These are phyloP conservation scores for Petaurus breviceps DNA, from an alignment of 2,113 vertebrate genomes.

Conservation along the genomic window DNA sequence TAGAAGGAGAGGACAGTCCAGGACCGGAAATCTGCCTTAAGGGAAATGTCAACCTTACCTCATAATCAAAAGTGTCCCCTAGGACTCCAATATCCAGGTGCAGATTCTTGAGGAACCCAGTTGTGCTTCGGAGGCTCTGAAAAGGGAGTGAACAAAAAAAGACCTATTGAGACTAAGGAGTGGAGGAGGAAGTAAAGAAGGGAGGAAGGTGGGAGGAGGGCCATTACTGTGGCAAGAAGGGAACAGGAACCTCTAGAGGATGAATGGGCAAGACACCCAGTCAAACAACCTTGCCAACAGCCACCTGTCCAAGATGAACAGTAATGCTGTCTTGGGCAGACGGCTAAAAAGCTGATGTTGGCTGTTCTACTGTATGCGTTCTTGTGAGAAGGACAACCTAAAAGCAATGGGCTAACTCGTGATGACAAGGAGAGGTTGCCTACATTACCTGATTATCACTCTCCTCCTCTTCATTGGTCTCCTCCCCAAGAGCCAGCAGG, in stretches of 20 bases:
- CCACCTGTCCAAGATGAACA: background rate
- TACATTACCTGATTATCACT: conserved; percentile 82
- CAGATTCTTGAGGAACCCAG: conserved; percentile 87
- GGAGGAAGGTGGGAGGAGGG: background rate
- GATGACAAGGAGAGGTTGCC: background rate
- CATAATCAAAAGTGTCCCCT: conserved; percentile 86
- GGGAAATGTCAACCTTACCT: conserved; percentile 83
- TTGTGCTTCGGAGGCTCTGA: conserved; percentile 80
- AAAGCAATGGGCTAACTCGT: background rate
- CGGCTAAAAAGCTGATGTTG: background rate
- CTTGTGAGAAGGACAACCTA: background rate
- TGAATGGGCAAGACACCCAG: background rate
- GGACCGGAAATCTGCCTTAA: background rate
- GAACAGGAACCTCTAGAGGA: background rate
- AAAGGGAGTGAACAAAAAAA: background rate
- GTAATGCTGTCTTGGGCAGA: background rate
- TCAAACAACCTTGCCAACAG: background rate
- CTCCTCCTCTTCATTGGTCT: conserved; percentile 79
- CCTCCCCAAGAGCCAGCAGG: conserved; percentile 76
- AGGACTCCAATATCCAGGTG: conserved; percentile 87
- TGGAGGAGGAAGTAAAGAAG: background rate
- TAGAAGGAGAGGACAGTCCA: background rate
- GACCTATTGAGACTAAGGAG: background rate
- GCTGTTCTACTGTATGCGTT: background rate
- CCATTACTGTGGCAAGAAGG: background rate